Evolutionary conservation across 2,113 vertebrate species (phyloP).

Genomic region (Sinocyclocheilus rhinocerous): DNA sequence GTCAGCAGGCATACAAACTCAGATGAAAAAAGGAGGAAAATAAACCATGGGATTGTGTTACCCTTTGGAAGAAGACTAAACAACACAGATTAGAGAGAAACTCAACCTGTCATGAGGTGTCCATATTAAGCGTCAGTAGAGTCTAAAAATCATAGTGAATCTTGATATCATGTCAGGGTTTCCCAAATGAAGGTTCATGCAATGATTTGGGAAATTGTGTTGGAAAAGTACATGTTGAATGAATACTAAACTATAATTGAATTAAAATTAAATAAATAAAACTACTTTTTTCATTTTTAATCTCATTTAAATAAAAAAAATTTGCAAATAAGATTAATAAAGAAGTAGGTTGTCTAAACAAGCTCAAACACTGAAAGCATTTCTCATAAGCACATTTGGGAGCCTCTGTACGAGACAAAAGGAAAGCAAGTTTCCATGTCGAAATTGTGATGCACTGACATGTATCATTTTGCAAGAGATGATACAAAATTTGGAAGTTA

Average conservation of each 20-base stretch:
- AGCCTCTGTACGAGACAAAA: neutral
- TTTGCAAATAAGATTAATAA: neutral
- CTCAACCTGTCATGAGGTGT: neutral
- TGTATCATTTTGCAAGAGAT: neutral
- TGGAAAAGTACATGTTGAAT: neutral
- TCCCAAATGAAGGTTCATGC: neutral
- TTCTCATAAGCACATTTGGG: neutral
- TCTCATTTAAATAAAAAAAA: too few relatives aligned
- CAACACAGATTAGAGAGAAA: neutral
- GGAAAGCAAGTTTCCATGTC: neutral
- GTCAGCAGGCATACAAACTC: neutral
- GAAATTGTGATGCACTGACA: neutral
- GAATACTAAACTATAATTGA: neutral
- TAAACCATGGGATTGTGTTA: neutral
- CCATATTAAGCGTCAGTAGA: too few relatives aligned
- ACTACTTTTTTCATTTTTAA: too few relatives aligned
- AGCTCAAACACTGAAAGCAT: neutral
- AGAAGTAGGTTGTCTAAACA: neutral
- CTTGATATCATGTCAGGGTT: neutral
- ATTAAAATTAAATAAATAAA: neutral
- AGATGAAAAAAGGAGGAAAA: neutral
- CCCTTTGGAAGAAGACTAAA: neutral
- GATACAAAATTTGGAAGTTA: neutral
- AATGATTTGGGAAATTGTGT: neutral
- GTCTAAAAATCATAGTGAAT: neutral